phyloP scores from a whole-genome alignment of 2,888 invertebrate species.

The Argynnis bischoffii region DNA sequence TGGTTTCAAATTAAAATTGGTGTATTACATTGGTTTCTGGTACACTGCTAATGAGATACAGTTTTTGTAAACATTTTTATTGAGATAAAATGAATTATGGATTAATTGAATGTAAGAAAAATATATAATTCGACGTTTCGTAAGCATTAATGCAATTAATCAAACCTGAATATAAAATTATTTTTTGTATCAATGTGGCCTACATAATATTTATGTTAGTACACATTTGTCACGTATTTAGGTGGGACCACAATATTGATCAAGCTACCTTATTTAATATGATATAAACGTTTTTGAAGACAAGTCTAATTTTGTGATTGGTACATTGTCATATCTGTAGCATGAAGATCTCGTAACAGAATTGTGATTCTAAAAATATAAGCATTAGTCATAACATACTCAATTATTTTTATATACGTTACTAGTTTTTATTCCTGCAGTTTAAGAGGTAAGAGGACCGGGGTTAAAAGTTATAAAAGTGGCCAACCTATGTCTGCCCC shows the following conservation, averaged over 20 bases:
- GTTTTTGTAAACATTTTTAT: constrained; percentile 7
- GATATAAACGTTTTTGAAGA: neutral
- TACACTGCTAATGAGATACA: neutral
- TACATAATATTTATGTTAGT: neutral
- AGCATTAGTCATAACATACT: neutral
- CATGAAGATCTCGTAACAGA: constrained; percentile 12
- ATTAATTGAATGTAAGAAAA: constrained; percentile 10
- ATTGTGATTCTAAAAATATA: neutral
- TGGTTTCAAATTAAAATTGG: constrained; percentile 16
- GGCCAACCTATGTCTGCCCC: no score
- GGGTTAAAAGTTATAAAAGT: no score
- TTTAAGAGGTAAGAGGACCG: no score
- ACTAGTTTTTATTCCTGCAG: neutral
- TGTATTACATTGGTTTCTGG: neutral
- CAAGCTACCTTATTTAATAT: constrained; percentile 6
- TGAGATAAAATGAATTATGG: constrained; percentile 22
- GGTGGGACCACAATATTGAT: constrained; percentile 8
- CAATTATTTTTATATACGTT: neutral
- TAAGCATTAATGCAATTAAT: constrained; percentile 25
- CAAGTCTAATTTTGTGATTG: constrained; percentile 4
- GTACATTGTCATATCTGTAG: constrained; percentile 3
- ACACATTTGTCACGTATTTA: constrained; percentile 5
- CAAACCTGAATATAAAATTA: constrained; percentile 33
- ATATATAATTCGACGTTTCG: constrained; percentile 12
- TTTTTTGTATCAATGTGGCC: constrained; percentile 22